A percentile compares a stretch with the other conserved stretches of the same genome.
phyloP scores from a whole-genome alignment of 1,140 invertebrate species.

The Apis laboriosa region DNA sequence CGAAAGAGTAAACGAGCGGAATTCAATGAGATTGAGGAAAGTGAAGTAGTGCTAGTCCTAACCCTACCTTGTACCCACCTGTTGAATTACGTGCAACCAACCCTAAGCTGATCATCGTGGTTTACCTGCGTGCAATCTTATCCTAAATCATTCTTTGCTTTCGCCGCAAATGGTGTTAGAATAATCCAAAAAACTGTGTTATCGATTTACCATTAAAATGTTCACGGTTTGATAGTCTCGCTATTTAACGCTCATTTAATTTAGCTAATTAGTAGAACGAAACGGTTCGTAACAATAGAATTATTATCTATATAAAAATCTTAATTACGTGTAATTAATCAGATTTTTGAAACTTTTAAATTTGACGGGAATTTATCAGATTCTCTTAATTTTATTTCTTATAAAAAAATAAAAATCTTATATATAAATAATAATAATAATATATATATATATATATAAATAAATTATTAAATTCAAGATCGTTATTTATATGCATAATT shows the following conservation, averaged over 20 bases:
- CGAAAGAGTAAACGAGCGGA: conserved; percentile 44
- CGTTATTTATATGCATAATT: too few relatives aligned
- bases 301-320: too few relatives aligned
- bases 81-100: conserved; percentile 65
- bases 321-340: too few relatives aligned
- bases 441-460: too few relatives aligned
- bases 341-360: too few relatives aligned
- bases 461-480: too few relatives aligned
- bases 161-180: conserved; percentile 27
- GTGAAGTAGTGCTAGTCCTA: conserved; percentile 57
- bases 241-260: neutral
- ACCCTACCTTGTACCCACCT: conserved; percentile 67
- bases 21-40: conserved; percentile 57
- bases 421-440: too few relatives aligned
- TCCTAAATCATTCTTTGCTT: conserved; percentile 52
- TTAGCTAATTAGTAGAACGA: neutral
- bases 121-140: conserved; percentile 54
- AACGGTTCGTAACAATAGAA: too few relatives aligned
- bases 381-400: too few relatives aligned
- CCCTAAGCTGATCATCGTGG: conserved; percentile 47
- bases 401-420: too few relatives aligned
- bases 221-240: neutral
- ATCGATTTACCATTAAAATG: conserved; percentile 39
- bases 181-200: conserved; percentile 15
- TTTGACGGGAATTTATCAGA: too few relatives aligned